Evolutionary conservation across 2,888 invertebrate genomes (phyloP).

Genomic region (Hemicrepidius hirtus): DNA sequence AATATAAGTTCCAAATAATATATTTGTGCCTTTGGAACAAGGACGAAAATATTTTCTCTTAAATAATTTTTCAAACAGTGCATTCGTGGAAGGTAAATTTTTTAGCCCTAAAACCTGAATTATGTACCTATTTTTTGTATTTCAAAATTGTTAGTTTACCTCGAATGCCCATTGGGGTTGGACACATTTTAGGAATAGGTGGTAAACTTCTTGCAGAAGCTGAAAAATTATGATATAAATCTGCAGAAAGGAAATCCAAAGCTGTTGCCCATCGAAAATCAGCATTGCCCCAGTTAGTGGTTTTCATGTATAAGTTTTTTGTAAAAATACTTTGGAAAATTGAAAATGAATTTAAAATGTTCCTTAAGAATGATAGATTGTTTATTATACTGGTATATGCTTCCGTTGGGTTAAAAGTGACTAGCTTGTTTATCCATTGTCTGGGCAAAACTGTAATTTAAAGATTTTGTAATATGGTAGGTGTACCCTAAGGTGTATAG

Average conservation of each 20-base stretch:
- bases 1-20: constrained; percentile 37
- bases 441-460: constrained; percentile 1
- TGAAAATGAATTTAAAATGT: constrained; percentile 11
- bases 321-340: constrained; percentile 25
- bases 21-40: constrained; percentile 40
- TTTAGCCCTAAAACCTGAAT: constrained; percentile 24
- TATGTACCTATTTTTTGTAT: neutral
- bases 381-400: neutral
- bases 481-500: neutral
- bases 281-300: constrained; percentile 12
- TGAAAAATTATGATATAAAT: constrained; percentile 15
- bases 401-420: constrained; percentile 1
- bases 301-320: constrained; percentile 31
- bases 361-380: neutral
- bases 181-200: constrained; percentile 41
- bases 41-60: constrained; percentile 26
- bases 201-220: constrained; percentile 38
- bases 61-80: constrained; percentile 32
- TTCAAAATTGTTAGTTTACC: constrained; percentile 16
- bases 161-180: constrained; percentile 37
- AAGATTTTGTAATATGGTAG: neutral
- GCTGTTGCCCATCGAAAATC: constrained; percentile 26
- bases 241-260: constrained; percentile 10
- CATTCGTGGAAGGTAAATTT: constrained; percentile 20
- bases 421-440: constrained; percentile 15